Conservation (phyloP, 2,797 vertebrate genomes). For the Neostethus bicornis region DNA sequence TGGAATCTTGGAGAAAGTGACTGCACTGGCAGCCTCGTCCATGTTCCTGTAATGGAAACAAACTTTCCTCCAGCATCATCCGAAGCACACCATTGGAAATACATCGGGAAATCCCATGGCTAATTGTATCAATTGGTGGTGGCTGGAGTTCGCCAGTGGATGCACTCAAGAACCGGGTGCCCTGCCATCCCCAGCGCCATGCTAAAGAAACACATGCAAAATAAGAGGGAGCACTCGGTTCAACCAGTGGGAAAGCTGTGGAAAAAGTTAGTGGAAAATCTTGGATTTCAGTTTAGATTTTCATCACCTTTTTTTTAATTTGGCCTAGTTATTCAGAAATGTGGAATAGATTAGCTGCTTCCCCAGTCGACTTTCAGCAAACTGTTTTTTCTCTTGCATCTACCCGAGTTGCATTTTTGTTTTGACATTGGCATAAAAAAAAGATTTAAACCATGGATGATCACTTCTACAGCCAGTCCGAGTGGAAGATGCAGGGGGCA, state of each 20-base stretch:
- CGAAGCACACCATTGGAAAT: slow-evolving; percentile 71
- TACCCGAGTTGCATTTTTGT: slow-evolving; percentile 18
- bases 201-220: slow-evolving; percentile 63
- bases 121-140: slow-evolving; percentile 56
- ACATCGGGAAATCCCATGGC: slow-evolving; percentile 56
- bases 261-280: slow-evolving; percentile 83
- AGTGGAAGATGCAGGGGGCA: slow-evolving; percentile 60
- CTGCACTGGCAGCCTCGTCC: slow-evolving; percentile 43
- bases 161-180: slow-evolving; percentile 52
- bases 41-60: slow-evolving; percentile 73
- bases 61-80: slow-evolving; percentile 42
- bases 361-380: slow-evolving; percentile 41
- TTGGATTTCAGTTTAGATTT: slow-evolving; percentile 57
- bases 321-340: slow-evolving; percentile 65
- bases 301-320: slow-evolving; percentile 51
- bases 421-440: slow-evolving; percentile 21
- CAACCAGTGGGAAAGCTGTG: slow-evolving; percentile 71
- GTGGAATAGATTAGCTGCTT: slow-evolving; percentile 29
- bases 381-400: slow-evolving; percentile 17
- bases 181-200: slow-evolving; percentile 66
- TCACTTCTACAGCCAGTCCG: slow-evolving; percentile 44
- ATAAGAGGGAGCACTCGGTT: slow-evolving; percentile 64
- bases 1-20: slow-evolving; percentile 64
- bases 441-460: slow-evolving; percentile 58
- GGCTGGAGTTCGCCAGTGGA: slow-evolving; percentile 62